These are phyloP conservation scores for Cancer borealis DNA, from an alignment of 2,888 invertebrate genomes.

Conservation along the genomic window DNA sequence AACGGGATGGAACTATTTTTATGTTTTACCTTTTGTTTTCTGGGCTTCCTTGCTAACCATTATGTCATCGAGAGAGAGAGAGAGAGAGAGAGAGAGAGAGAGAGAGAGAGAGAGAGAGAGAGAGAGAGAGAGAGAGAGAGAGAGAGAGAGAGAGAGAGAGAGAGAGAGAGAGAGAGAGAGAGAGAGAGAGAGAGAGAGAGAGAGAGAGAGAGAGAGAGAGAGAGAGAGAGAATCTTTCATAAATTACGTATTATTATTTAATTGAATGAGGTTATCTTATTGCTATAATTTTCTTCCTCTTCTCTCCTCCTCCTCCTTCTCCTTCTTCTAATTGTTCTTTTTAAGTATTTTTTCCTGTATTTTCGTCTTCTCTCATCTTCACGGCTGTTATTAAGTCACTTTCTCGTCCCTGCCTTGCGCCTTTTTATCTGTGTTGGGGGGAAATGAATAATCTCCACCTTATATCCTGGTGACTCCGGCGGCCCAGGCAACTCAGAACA, in stretches of 20 bases:
- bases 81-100: conserved; percentile 18
- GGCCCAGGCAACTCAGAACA: background rate
- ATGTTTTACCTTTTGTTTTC: background rate
- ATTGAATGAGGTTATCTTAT: background rate
- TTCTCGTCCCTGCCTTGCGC: background rate
- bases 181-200: conserved; percentile 3
- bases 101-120: conserved; percentile 10
- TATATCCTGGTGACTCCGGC: background rate
- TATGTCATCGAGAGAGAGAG: conserved; percentile 42
- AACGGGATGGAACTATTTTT: background rate
- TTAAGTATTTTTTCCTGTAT: no score
- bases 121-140: background rate
- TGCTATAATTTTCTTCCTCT: no score
- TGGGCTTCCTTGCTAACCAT: background rate
- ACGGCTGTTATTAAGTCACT: background rate
- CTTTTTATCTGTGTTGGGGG: background rate
- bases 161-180: conserved; percentile 40
- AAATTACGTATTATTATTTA: background rate
- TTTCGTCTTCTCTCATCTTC: background rate
- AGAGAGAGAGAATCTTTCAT: background rate
- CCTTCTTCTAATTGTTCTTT: no score
- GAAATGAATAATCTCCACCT: background rate
- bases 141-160: conserved; percentile 40
- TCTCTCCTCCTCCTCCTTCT: no score
- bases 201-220: conserved; percentile 19